phyloP scores from a whole-genome alignment of 1,140 invertebrate species.

The Nasonia vitripennis region DNA sequence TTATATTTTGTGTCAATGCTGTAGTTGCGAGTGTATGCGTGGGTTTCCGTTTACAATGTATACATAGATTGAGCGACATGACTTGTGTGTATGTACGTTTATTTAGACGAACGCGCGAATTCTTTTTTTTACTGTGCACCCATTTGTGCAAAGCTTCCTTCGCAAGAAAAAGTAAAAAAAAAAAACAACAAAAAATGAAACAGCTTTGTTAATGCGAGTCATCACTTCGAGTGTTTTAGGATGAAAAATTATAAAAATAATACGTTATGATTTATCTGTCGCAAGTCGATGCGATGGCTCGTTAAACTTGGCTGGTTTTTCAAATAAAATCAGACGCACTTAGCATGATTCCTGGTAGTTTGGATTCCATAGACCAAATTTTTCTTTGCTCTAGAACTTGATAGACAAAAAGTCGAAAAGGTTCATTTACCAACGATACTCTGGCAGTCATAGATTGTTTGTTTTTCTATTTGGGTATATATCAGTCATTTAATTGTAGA shows the following conservation, averaged over 20 bases:
- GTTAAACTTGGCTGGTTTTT: conserved; percentile 19
- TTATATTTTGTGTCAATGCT: conserved; percentile 28
- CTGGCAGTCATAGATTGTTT: too few species aligned
- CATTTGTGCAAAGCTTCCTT: conserved; percentile 8
- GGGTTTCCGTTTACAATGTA: conserved; percentile 14
- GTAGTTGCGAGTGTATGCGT: background rate
- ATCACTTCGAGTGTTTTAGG: conserved; percentile 61
- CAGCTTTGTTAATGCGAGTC: conserved; percentile 51
- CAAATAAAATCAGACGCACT: background rate
- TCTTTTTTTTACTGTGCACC: background rate
- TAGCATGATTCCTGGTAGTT: background rate
- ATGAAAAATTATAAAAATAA: conserved; percentile 73
- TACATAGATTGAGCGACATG: background rate
- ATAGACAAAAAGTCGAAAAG: background rate
- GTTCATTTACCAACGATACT: background rate
- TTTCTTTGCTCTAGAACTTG: background rate
- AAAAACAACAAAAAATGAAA: background rate
- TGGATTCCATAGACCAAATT: background rate
- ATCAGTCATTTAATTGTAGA: too few species aligned
- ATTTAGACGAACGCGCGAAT: background rate
- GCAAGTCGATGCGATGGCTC: conserved; percentile 65
- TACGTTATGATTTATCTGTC: conserved; percentile 59
- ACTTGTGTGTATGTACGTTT: background rate
- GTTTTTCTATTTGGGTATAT: too few species aligned
- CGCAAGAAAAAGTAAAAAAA: background rate